Conservation (phyloP, 2,888 invertebrate species). For the Orchesellides sinensis region DNA sequence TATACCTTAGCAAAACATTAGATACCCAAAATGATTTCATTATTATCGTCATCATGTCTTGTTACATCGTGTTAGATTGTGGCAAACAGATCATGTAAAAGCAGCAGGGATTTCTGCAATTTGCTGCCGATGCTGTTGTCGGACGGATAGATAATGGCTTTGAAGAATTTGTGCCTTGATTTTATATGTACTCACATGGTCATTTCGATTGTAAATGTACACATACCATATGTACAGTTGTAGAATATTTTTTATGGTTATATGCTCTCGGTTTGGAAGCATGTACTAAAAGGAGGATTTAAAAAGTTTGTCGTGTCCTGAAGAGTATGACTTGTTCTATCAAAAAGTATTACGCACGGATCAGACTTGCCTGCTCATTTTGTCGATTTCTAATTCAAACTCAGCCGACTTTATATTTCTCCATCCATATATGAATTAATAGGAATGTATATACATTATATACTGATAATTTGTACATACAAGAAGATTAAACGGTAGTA, state of each 20-base stretch:
- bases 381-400: background rate
- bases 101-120: conserved; percentile 25
- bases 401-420: background rate
- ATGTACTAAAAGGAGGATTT: conserved; percentile 4
- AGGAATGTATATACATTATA: too few relatives aligned
- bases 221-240: too few relatives aligned
- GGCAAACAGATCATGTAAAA: conserved; percentile 38
- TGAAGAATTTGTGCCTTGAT: conserved; percentile 1
- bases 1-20: background rate
- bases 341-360: conserved; percentile 26
- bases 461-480: background rate
- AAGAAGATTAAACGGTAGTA: background rate
- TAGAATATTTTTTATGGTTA: background rate
- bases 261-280: conserved; percentile 5
- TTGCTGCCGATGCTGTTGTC: background rate
- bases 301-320: conserved; percentile 15
- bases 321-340: conserved; percentile 15
- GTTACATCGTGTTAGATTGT: conserved; percentile 36
- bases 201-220: too few relatives aligned
- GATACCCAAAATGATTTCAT: conserved; percentile 1
- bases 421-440: background rate
- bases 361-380: background rate
- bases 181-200: too few relatives aligned
- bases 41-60: conserved; percentile 9
- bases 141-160: background rate